A percentile compares a stretch with the other conserved stretches of the same genome.
Evolutionary conservation across 2,113 vertebrate genomes (phyloP).

Genomic region (Columba livia): DNA sequence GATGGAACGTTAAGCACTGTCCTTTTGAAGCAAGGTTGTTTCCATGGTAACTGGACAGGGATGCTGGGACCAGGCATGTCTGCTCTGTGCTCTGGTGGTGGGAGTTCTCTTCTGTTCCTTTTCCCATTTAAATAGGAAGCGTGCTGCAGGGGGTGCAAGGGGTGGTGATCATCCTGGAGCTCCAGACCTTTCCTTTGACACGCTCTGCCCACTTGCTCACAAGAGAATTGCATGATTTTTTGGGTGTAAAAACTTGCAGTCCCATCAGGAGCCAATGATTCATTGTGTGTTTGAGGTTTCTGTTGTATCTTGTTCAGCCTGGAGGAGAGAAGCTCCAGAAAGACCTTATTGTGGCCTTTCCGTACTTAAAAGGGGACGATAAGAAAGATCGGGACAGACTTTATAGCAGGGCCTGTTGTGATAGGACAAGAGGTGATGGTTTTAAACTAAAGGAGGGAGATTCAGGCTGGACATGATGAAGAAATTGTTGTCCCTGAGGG

Average conservation of each 20-base stretch:
- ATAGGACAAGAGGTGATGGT: too few relatives aligned
- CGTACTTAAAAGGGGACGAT: too few relatives aligned
- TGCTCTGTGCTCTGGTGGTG: accelerated
- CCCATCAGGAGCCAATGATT: accelerated
- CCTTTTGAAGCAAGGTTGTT: constrained; percentile 8
- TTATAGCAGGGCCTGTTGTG: too few relatives aligned
- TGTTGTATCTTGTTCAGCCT: too few relatives aligned
- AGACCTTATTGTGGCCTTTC: too few relatives aligned
- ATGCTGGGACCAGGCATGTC: neutral
- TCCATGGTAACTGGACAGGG: neutral
- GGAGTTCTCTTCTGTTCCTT: neutral
- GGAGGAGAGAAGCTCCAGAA: too few relatives aligned
- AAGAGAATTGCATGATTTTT: accelerated
- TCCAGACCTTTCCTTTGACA: accelerated
- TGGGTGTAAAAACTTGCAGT: neutral
- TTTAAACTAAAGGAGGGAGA: too few relatives aligned
- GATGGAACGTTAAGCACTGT: neutral
- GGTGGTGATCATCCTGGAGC: accelerated
- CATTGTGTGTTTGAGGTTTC: accelerated
- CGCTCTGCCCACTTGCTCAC: accelerated
- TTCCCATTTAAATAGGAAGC: accelerated
- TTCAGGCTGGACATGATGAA: too few relatives aligned
- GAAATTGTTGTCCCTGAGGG: too few relatives aligned
- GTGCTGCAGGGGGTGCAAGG: accelerated
- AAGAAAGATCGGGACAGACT: too few relatives aligned